phyloP scores from a whole-genome alignment of 2,888 invertebrate genomes.

The Platycnemis pennipes region DNA sequence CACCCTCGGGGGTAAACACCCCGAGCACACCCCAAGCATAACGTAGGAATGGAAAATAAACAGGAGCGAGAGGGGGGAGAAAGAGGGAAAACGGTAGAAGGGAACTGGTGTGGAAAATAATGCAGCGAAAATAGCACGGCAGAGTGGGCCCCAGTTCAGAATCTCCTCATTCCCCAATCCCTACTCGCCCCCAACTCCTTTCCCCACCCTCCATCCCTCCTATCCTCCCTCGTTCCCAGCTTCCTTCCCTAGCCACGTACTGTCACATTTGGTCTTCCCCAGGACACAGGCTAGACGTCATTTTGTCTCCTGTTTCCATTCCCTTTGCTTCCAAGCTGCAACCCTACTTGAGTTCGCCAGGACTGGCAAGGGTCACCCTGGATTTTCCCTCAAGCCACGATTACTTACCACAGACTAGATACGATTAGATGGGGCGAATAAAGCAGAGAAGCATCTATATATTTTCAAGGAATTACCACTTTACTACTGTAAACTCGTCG shows the following conservation, averaged over 20 bases:
- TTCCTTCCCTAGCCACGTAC: not conserved
- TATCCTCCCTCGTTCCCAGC: not conserved
- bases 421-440: no score
- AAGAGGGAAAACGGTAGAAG: constrained; percentile 24
- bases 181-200: not conserved
- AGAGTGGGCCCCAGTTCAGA: constrained; percentile 48
- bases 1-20: constrained; percentile 66
- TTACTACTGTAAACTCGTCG: no score
- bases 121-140: constrained; percentile 60
- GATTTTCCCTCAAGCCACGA: no score
- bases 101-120: constrained; percentile 65
- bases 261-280: not conserved
- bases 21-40: constrained; percentile 62
- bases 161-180: not conserved
- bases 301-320: no score
- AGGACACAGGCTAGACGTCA: no score
- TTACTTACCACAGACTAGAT: no score
- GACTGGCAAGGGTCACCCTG: no score
- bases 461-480: no score
- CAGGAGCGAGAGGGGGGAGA: constrained; percentile 48
- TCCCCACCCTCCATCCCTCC: not conserved
- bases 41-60: constrained; percentile 65
- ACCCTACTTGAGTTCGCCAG: no score
- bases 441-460: no score
- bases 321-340: no score